Percentiles rank a stretch among this genome's conserved stretches.
Evolutionary conservation across 2,797 vertebrate genomes (phyloP).

Genomic region (Macropus fuliginosus): DNA sequence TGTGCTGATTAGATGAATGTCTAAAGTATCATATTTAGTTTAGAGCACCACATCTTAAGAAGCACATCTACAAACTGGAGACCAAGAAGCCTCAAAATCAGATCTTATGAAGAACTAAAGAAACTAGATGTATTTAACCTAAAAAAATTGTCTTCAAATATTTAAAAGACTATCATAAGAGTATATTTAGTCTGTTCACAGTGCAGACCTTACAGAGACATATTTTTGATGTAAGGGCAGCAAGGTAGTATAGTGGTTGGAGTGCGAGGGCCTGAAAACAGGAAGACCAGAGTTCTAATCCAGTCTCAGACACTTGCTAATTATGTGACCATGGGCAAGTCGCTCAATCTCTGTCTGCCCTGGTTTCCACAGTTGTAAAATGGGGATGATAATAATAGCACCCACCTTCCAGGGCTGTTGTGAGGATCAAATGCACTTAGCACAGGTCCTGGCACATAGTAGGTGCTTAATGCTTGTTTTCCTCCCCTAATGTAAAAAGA

Average conservation of each 20-base stretch:
- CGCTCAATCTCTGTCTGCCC: no score
- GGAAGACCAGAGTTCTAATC: background rate
- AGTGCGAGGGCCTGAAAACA: background rate
- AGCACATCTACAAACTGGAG: background rate
- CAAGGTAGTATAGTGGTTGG: background rate
- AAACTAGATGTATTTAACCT: background rate
- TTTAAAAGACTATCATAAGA: background rate
- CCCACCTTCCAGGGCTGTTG: background rate
- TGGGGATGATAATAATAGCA: background rate
- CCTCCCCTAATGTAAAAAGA: background rate
- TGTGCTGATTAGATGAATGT: background rate
- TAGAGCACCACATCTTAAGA: background rate
- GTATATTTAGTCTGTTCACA: background rate
- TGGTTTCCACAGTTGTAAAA: background rate
- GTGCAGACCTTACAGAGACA: background rate
- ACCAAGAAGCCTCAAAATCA: background rate
- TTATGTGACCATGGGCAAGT: background rate
- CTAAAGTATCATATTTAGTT: rapidly evolving
- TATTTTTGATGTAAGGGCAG: background rate
- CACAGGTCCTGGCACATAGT: background rate
- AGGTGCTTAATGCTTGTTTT: background rate
- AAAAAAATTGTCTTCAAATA: background rate
- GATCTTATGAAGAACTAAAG: background rate
- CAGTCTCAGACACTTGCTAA: background rate
- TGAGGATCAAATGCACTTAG: background rate